Evolutionary conservation across 2,797 vertebrate genomes (phyloP).

Genomic region (Fistularia commersonii): DNA sequence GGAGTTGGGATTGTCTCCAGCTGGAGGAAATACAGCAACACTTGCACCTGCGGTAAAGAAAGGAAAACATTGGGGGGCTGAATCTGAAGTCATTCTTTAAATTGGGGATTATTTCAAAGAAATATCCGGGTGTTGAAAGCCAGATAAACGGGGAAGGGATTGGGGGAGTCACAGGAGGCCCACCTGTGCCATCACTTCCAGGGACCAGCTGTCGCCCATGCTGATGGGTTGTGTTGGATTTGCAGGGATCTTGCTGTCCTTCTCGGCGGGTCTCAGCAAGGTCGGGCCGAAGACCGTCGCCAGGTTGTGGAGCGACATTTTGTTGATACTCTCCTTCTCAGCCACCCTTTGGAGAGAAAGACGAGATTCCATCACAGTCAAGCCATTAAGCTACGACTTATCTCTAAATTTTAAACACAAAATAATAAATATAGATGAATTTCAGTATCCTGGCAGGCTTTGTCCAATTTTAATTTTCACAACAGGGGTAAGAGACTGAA

Average conservation of each 20-base stretch:
- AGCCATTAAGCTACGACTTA: too few species aligned
- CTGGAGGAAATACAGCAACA: conserved; percentile 96
- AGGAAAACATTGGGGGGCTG: not conserved
- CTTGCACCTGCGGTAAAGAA: conserved; percentile 84
- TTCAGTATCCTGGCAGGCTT: too few species aligned
- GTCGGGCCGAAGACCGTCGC: conserved; percentile 98
- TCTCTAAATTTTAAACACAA: too few species aligned
- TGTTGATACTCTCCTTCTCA: conserved; percentile 92
- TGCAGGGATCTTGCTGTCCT: conserved; percentile 92
- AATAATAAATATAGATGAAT: too few species aligned
- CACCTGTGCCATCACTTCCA: conserved; percentile 99
- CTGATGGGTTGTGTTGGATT: conserved; percentile 94
- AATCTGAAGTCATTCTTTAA: not conserved
- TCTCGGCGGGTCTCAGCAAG: conserved; percentile 90
- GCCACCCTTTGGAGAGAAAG: conserved; percentile 78
- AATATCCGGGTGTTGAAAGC: too few species aligned
- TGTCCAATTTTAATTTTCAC: too few species aligned
- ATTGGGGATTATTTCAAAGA: too few species aligned
- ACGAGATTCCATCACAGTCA: too few species aligned
- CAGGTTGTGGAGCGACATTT: conserved; percentile 98
- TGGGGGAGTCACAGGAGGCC: not conserved
- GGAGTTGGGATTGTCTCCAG: conserved; percentile 95
- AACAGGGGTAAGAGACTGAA: too few species aligned
- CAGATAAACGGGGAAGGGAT: too few species aligned
- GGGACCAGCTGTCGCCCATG: conserved; percentile 98